phyloP scores from a whole-genome alignment of 2,888 invertebrate genomes.

The Acrobasis consociella region DNA sequence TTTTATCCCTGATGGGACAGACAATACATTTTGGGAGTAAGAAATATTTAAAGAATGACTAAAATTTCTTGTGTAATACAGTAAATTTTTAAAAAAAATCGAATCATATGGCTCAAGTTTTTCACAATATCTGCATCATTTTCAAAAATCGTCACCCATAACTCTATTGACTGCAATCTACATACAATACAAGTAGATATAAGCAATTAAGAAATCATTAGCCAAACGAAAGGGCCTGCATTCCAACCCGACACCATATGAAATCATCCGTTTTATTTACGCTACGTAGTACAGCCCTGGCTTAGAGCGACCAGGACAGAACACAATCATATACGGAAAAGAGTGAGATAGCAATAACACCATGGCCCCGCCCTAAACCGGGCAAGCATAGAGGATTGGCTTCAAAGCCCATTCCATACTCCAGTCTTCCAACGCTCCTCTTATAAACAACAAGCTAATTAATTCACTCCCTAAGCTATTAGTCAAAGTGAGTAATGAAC shows the following conservation, averaged over 20 bases:
- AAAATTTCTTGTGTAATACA: too few relatives aligned
- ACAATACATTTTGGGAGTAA: too few relatives aligned
- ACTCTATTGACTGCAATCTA: neutral
- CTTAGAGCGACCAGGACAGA: slow-evolving; percentile 40
- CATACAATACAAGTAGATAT: neutral
- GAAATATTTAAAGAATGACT: too few relatives aligned
- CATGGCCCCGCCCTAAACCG: slow-evolving; percentile 63
- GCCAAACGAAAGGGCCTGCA: slow-evolving; percentile 52
- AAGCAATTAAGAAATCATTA: slow-evolving; percentile 58
- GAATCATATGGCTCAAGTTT: too few relatives aligned
- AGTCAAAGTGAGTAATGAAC: slow-evolving; percentile 55
- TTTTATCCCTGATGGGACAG: too few relatives aligned
- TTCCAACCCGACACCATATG: slow-evolving; percentile 55
- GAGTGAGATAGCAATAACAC: slow-evolving; percentile 43
- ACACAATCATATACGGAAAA: slow-evolving; percentile 29
- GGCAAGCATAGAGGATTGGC: slow-evolving; percentile 66
- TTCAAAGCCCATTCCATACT: slow-evolving; percentile 58
- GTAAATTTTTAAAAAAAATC: too few relatives aligned
- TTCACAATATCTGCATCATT: too few relatives aligned
- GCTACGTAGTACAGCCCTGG: slow-evolving; percentile 57
- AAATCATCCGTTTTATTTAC: slow-evolving; percentile 76
- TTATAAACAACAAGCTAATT: slow-evolving; percentile 65
- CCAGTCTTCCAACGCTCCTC: slow-evolving; percentile 72
- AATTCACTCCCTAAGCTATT: slow-evolving; percentile 47
- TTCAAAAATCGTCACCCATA: too few relatives aligned